These are phyloP conservation scores for Tetragnatha versicolor DNA, from an alignment of 1,140 invertebrate species.

Conservation along the genomic window DNA sequence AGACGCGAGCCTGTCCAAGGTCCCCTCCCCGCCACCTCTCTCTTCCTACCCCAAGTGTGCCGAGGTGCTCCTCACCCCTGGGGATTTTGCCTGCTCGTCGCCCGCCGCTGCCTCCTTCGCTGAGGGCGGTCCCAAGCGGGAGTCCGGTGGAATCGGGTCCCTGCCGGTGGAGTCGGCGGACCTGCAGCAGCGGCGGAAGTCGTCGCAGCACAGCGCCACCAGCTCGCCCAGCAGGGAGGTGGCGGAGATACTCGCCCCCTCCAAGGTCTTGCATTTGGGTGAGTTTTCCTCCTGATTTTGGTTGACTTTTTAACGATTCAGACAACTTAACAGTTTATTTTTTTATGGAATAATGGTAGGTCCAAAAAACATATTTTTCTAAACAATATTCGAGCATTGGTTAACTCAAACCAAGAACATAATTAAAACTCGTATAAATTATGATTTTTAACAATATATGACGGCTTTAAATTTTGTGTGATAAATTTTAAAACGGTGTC, in stretches of 20 bases:
- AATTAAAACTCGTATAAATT: too few species aligned
- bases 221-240: slow-evolving; percentile 81
- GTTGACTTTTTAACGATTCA: too few species aligned
- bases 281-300: too few species aligned
- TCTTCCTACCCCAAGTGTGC: slow-evolving; percentile 30
- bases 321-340: too few species aligned
- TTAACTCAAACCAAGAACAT: too few species aligned
- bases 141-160: slow-evolving; percentile 48
- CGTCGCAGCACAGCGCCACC: slow-evolving; percentile 58
- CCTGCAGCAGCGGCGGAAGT: slow-evolving; percentile 27
- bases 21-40: not conserved
- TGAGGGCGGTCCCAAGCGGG: slow-evolving; percentile 6
- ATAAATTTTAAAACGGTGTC: too few species aligned
- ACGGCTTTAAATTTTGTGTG: too few species aligned
- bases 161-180: slow-evolving; percentile 25
- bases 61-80: slow-evolving; percentile 78
- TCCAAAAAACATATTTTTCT: too few species aligned
- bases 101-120: not conserved
- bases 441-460: too few species aligned
- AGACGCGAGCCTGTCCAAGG: slow-evolving; percentile 12
- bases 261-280: slow-evolving; percentile 34
- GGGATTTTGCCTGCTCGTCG: slow-evolving; percentile 78
- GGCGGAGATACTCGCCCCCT: slow-evolving; percentile 75
- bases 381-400: too few species aligned
- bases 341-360: too few species aligned